These are phyloP conservation scores for Caenorhabditis drosophilae DNA, from an alignment of 2,888 invertebrate species.

Conservation along the genomic window DNA sequence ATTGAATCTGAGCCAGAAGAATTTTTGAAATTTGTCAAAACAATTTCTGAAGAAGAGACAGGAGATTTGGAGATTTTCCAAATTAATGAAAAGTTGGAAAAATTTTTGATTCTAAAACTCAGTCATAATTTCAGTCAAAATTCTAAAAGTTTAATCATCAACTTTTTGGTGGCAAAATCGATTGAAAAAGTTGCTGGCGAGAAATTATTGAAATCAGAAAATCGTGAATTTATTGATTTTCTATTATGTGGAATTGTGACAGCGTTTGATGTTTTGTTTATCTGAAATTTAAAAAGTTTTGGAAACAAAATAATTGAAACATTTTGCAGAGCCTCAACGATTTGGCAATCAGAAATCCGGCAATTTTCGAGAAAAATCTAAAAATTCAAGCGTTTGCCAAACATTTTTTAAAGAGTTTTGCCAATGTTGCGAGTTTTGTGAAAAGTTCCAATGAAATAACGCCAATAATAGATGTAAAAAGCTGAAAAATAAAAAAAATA, in stretches of 20 bases:
- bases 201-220: conserved; percentile 6
- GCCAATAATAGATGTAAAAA: conserved; percentile 1
- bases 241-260: conserved; percentile 39
- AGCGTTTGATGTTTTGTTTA: conserved; percentile 23
- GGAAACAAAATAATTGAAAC: not conserved
- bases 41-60: not conserved
- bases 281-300: not conserved
- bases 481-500: too few species aligned
- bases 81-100: not conserved
- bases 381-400: not conserved
- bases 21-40: too few species aligned
- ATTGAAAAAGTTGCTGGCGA: too few species aligned
- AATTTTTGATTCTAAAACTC: not conserved
- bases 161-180: too few species aligned
- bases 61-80: not conserved
- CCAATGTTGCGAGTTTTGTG: not conserved
- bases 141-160: too few species aligned
- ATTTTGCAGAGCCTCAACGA: not conserved
- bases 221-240: conserved; percentile 21
- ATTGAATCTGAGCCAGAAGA: too few species aligned
- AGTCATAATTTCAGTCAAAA: not conserved
- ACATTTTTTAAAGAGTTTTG: conserved; percentile 5
- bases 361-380: not conserved
- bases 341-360: not conserved
- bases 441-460: not conserved